Evolutionary conservation across 2,113 vertebrate species (phyloP).

Genomic region (Benitochromis conjunctus): DNA sequence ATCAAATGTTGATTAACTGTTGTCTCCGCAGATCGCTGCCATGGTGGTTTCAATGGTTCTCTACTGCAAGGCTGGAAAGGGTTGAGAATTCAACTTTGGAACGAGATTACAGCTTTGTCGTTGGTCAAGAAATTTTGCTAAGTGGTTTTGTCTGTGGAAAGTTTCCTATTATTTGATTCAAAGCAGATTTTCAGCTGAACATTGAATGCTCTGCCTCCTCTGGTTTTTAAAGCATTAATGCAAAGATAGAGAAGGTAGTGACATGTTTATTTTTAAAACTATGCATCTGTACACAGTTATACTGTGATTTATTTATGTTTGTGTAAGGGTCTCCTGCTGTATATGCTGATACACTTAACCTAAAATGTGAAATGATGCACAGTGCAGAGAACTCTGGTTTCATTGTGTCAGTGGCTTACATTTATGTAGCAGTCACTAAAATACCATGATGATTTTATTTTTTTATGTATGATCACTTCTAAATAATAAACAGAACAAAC

Average conservation of each 20-base stretch:
- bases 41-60: constrained; percentile 71
- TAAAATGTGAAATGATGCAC: constrained; percentile 3
- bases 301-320: constrained; percentile 38
- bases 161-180: neutral
- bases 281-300: neutral
- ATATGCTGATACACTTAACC: neutral
- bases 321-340: neutral
- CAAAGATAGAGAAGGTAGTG: neutral
- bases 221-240: neutral
- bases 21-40: constrained; percentile 60
- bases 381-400: neutral
- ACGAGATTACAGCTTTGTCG: neutral
- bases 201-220: neutral
- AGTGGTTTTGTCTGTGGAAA: neutral
- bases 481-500: constrained; percentile 5
- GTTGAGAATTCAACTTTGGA: neutral
- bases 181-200: neutral
- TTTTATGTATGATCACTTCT: constrained; percentile 30
- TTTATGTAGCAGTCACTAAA: neutral
- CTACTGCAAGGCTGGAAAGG: constrained; percentile 40
- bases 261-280: neutral
- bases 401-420: neutral
- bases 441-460: neutral
- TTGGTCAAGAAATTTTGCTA: neutral
- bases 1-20: neutral